Evolutionary conservation across 2,113 vertebrate genomes (phyloP), one percentile per base, ranked within the genome.

Genomic region (Anthoscopus minutus): DNA sequence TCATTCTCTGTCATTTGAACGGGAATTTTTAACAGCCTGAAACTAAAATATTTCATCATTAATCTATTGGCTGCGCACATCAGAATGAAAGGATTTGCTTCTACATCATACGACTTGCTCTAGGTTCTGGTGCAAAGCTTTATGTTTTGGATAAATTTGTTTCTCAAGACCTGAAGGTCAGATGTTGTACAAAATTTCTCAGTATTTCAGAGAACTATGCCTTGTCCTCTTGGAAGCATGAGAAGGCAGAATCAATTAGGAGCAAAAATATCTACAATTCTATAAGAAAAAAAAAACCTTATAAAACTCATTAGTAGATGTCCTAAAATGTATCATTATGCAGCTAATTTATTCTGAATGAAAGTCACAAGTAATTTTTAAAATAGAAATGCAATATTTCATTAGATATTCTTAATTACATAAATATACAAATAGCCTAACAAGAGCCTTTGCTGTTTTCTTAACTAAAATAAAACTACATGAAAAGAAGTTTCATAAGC

Each of bases 21-120:
- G 28, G 33, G 38, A 86, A 82, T 89, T 92, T 95, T 82, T 77
- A 91, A 76, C 30, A 47, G 18, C 33, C 58, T 38, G 15, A 81
- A 87, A 85, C 2, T 2, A 76, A 95, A 92, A 42, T 25, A 87
- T 38, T 77, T 93, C 19, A 77, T 84, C 50, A 80, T 88, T 61
- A 80, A 25, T 62, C 56, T 81, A 82, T 54, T 6, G 20, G 10
- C 70, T 89, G 28, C 78, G 66, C 35, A 62, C 25, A 85, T 58
- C 44, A 53, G 64, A 84, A 91, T 54, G 62, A 89, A 94, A 94
- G 54, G 42, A 88, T 95, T 82, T 92, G 31, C 35, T 61, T 66
- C 80, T 62, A 38, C n/a, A 77, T 62, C 64, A 77, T 57, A 88
- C 86, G 62, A 86, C 35, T 83, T 93, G 54, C 56, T 58, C 45